phyloP scores from a whole-genome alignment of 2,113 vertebrate genomes.

The Furnarius figulus region DNA sequence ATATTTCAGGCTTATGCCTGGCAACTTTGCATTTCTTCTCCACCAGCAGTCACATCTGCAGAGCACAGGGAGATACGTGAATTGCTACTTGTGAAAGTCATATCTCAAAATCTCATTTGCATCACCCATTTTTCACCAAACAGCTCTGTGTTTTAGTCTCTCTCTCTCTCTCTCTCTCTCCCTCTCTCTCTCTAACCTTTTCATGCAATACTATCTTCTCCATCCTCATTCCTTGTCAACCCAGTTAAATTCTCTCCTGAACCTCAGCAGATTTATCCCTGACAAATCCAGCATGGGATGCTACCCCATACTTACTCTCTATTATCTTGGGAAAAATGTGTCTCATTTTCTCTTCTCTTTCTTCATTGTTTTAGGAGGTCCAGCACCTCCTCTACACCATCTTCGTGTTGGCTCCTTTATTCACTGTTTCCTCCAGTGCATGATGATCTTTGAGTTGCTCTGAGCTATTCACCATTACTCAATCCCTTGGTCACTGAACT shows the following conservation, averaged over 20 bases:
- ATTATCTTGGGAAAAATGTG: background rate
- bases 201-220: background rate
- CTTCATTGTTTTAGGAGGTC: background rate
- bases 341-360: background rate
- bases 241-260: background rate
- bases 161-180: background rate
- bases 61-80: rapidly evolving
- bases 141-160: background rate
- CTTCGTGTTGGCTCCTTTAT: background rate
- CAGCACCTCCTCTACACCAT: background rate
- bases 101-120: background rate
- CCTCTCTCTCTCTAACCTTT: background rate
- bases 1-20: background rate
- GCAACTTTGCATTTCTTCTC: background rate
- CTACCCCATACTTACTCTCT: background rate
- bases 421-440: background rate
- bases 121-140: background rate
- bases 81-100: background rate
- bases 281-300: background rate
- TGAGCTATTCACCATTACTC: background rate
- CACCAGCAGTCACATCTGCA: background rate
- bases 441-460: background rate
- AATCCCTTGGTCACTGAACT: background rate
- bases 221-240: background rate
- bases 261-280: background rate